Evolutionary conservation across 2,888 invertebrate species (phyloP).

Genomic region (Scaptomyza reducta): DNA sequence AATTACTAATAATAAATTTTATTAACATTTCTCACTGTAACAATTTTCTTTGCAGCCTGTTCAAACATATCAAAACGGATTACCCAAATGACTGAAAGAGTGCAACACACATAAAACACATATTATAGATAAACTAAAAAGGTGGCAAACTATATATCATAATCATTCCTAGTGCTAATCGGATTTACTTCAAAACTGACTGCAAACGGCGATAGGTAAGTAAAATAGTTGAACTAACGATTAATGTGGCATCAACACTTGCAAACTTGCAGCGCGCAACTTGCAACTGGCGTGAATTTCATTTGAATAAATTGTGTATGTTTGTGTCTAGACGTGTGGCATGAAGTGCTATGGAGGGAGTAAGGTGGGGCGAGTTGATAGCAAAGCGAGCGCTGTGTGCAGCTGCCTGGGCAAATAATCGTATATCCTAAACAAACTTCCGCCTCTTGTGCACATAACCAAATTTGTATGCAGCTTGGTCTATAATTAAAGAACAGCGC

Average conservation of each 20-base stretch:
- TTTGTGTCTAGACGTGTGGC: conserved; percentile 35
- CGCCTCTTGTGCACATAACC: conserved; percentile 56
- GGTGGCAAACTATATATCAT: neutral
- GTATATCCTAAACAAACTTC: conserved; percentile 73
- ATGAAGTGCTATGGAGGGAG: neutral
- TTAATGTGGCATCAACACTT: conserved; percentile 14
- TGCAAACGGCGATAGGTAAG: conserved; percentile 28
- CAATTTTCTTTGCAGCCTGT: conserved; percentile 15
- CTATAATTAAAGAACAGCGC: conserved; percentile 62
- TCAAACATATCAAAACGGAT: conserved; percentile 36
- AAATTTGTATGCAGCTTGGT: conserved; percentile 44
- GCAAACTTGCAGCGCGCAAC: conserved; percentile 12
- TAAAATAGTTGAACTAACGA: conserved; percentile 8
- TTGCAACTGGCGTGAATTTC: conserved; percentile 23
- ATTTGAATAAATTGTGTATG: conserved; percentile 39
- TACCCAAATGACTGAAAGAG: conserved; percentile 19
- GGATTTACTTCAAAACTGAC: conserved; percentile 11
- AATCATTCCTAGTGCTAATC: conserved; percentile 9
- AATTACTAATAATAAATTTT: too few relatives aligned
- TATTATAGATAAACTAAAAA: neutral
- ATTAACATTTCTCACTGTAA: too few relatives aligned
- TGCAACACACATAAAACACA: neutral
- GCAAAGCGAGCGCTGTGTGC: conserved; percentile 26
- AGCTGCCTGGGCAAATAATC: conserved; percentile 53
- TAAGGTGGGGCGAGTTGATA: neutral